Evolutionary conservation across 2,113 vertebrate genomes (phyloP).

Genomic region (Chaetorhynchus papuensis): DNA sequence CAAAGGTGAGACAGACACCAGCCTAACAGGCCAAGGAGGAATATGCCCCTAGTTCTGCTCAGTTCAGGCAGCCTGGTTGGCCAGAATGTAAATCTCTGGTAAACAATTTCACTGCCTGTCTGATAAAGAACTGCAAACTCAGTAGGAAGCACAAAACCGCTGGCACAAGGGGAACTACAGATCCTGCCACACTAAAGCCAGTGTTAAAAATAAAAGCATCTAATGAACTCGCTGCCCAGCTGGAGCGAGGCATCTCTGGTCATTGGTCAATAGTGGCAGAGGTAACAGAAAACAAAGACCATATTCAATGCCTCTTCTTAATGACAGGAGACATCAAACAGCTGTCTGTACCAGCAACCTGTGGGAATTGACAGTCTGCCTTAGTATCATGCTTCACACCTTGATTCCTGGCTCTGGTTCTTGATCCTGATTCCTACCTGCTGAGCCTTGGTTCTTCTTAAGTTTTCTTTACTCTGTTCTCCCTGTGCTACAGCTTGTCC

Average conservation of each 20-base stretch:
- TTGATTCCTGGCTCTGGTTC: not conserved
- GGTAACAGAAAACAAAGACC: not conserved
- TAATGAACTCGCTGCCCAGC: not conserved
- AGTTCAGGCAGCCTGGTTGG: not conserved
- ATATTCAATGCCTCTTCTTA: not conserved
- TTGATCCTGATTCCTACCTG: not conserved
- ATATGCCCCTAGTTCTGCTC: not conserved
- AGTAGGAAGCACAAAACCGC: not conserved
- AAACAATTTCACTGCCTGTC: conserved; percentile 1
- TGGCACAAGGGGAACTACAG: not conserved
- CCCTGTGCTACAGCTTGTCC: not conserved
- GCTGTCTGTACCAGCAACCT: not conserved
- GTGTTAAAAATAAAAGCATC: not conserved
- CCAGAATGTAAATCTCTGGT: conserved; percentile 20
- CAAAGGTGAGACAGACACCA: conserved; percentile 43
- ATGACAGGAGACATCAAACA: not conserved
- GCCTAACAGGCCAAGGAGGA: conserved; percentile 25
- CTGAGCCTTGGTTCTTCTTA: not conserved
- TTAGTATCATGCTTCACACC: not conserved
- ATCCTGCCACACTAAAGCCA: not conserved
- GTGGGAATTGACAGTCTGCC: not conserved
- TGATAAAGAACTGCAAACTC: not conserved
- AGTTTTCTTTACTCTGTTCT: not conserved
- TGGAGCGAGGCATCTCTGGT: not conserved
- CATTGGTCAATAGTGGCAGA: not conserved